phyloP scores from a whole-genome alignment of 2,888 invertebrate species.

The Pherbina coryleti region DNA sequence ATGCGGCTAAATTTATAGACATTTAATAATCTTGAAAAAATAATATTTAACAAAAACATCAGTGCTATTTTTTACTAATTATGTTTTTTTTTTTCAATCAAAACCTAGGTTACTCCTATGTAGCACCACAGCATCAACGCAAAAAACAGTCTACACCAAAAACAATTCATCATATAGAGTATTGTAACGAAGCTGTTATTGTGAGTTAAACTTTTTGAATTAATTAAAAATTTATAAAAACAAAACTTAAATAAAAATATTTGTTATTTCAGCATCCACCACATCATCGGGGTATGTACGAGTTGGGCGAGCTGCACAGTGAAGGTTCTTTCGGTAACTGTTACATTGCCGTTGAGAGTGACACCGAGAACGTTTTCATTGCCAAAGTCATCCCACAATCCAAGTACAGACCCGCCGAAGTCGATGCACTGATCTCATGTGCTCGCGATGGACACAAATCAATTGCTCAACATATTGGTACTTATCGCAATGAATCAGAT shows the following conservation, averaged over 20 bases:
- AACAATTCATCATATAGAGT: conserved; percentile 55
- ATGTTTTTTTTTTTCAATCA: conserved; percentile 24
- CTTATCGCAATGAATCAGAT: conserved; percentile 84
- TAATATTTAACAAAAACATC: background rate
- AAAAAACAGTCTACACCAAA: conserved; percentile 42
- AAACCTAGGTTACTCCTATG: conserved; percentile 81
- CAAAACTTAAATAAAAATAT: background rate
- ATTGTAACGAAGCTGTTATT: conserved; percentile 56
- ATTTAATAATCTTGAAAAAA: no score
- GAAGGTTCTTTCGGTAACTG: conserved; percentile 61
- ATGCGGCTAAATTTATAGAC: no score
- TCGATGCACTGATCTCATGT: conserved; percentile 83
- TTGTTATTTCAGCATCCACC: conserved; percentile 54
- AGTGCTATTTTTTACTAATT: background rate
- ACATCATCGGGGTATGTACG: conserved; percentile 54
- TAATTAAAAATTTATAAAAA: background rate
- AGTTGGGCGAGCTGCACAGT: conserved; percentile 54
- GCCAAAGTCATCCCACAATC: conserved; percentile 60
- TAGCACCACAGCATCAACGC: conserved; percentile 77
- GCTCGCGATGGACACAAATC: conserved; percentile 92
- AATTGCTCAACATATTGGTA: conserved; percentile 82
- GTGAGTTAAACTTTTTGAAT: conserved; percentile 48
- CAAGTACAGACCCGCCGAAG: conserved; percentile 72
- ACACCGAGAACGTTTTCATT: conserved; percentile 46
- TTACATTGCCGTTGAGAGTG: conserved; percentile 56